Base-by-base conservation (phyloP, 2,797 vertebrate species). In the Typhlichthys eigenmanni region DNA sequence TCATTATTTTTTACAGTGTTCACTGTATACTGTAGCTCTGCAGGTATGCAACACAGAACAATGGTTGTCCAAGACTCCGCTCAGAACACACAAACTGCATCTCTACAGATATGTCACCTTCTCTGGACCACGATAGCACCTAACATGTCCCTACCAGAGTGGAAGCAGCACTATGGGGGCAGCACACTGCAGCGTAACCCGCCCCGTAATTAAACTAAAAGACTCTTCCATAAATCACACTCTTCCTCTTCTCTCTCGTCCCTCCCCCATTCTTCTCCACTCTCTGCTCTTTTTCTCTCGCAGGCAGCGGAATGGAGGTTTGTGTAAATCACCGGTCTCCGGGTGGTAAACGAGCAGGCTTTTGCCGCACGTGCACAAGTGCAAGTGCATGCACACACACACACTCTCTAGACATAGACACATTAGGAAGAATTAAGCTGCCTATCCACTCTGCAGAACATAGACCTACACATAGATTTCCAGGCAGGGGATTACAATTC, bases 131-230 rank as follows among this genome's bases (percentile, higher is more conserved):
- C 43, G 16, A 24, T 13, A 38, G 59, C 43, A 59, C 69, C 62
- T 67, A 61, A 65, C 74, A 66, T 77, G 68, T 68, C 75, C 47
- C 64, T 55, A 66, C 66, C 67, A 71, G 60, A 60, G 64, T 71
- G 62, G 71, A 82, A 81, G 75, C 75, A 76, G 74, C 74, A 76
- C 79, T 72, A 80, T 58, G 71, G 71, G 78, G 82, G 69, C 76
- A 80, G 69, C 73, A 67, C 81, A 81, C 80, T 76, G 85, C 85
- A 85, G 77, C 75, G 72, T 75, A 83, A 67, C 73, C 81, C 75
- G 71, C 85, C 76, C 85, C 85, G 85, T 91, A 91, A 92, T 93
- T 92, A 91, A 91, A 92, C 88, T 90, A 90, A 92, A 91, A 91
- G 90, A 91, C 86, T 81, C 78, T 72, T 72, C 85, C 86, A 89